These are phyloP conservation scores for Limnephilus auricula DNA, from an alignment of 2,888 invertebrate species.

Conservation along the genomic window DNA sequence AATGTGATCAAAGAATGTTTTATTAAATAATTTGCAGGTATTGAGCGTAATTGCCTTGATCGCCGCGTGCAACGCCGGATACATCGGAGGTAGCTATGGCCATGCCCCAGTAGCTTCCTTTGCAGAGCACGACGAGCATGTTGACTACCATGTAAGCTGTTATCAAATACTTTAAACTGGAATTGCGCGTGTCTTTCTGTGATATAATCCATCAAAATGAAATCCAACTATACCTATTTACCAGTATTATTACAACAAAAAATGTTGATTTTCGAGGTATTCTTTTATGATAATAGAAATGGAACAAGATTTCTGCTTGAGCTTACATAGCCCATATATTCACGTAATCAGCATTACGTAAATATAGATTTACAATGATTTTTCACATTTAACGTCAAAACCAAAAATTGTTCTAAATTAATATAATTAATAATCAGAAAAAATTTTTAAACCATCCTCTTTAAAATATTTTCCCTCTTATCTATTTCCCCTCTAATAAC, in stretches of 20 bases:
- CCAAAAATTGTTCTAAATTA: too few relatives aligned
- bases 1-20: too few relatives aligned
- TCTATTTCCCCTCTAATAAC: too few relatives aligned
- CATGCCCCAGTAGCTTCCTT: conserved; percentile 65
- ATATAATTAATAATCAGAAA: too few relatives aligned
- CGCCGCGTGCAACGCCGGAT: conserved; percentile 71
- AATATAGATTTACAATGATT: too few relatives aligned
- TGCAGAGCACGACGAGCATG: conserved; percentile 69
- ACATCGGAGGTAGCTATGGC: conserved; percentile 68
- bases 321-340: too few relatives aligned
- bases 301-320: neutral
- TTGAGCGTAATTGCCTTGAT: conserved; percentile 70
- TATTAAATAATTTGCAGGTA: conserved; percentile 69
- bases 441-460: too few relatives aligned
- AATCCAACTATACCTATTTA: neutral
- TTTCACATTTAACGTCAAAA: too few relatives aligned
- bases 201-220: neutral
- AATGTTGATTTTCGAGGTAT: neutral
- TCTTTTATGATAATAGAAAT: neutral
- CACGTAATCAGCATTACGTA: too few relatives aligned
- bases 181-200: neutral
- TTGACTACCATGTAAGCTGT: conserved; percentile 73
- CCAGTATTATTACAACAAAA: too few relatives aligned
- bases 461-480: too few relatives aligned
- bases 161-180: neutral